Evolutionary conservation across 1,140 invertebrate species (phyloP).

Genomic region (Drosophila prosaltans): DNA sequence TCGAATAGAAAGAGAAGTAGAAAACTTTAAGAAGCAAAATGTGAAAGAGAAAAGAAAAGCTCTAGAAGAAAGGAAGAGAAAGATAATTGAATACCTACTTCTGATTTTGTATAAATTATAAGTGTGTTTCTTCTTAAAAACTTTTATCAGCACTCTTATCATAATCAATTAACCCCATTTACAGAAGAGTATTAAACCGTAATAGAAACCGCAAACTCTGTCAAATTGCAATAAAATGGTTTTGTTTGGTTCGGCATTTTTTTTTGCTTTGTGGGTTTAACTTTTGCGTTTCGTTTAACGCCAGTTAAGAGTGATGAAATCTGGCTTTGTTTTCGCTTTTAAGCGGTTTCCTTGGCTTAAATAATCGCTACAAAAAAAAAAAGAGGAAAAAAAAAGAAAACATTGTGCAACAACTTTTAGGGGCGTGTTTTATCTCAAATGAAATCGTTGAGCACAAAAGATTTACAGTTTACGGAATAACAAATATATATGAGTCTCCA

Average conservation of each 20-base stretch:
- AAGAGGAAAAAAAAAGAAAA: conserved; percentile 16
- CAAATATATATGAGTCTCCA: not conserved
- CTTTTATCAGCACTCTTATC: not conserved
- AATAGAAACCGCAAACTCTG: conserved; percentile 28
- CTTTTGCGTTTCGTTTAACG: conserved; percentile 33
- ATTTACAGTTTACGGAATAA: conserved; percentile 34
- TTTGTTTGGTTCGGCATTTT: conserved; percentile 4
- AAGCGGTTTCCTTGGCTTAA: conserved; percentile 32
- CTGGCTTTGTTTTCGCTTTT: conserved; percentile 32
- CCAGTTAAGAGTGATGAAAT: conserved; percentile 60
- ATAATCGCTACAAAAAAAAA: conserved; percentile 37
- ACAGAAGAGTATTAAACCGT: not conserved
- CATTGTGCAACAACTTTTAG: conserved; percentile 35
- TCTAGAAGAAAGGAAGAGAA: too few species aligned
- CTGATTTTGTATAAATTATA: too few species aligned
- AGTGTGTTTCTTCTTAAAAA: too few species aligned
- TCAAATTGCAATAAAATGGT: conserved; percentile 58
- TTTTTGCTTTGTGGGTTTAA: conserved; percentile 17
- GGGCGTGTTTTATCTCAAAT: conserved; percentile 62
- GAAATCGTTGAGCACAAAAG: conserved; percentile 44
- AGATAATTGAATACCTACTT: too few species aligned
- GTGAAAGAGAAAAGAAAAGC: too few species aligned
- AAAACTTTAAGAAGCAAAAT: too few species aligned
- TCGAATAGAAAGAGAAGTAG: too few species aligned
- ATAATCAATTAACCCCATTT: not conserved